Percentiles rank a stretch among this genome's conserved stretches.
Conservation (phyloP, 2,888 invertebrate species). For the Reticulitermes lucifugus region DNA sequence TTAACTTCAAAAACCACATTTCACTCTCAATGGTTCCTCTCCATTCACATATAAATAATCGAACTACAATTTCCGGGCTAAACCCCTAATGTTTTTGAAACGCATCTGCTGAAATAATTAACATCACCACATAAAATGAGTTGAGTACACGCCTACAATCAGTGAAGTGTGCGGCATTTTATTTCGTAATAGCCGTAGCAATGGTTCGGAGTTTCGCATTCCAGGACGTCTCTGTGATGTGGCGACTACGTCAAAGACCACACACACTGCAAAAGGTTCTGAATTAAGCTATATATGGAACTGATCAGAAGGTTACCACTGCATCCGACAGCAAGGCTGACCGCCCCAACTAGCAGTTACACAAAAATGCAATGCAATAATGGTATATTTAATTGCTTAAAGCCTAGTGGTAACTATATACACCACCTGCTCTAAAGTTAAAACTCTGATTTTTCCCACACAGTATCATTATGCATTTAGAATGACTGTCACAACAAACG, state of each 20-base stretch:
- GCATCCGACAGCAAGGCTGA: neutral
- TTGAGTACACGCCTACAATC: neutral
- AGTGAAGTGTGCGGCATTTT: neutral
- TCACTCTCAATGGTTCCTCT: too few species aligned
- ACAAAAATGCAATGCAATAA: too few species aligned
- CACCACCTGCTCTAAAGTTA: too few species aligned
- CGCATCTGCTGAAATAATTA: neutral
- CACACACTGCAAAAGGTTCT: neutral
- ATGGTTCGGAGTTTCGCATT: neutral
- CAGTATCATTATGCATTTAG: too few species aligned
- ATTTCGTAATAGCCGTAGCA: neutral
- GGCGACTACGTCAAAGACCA: conserved; percentile 4
- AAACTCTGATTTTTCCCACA: too few species aligned
- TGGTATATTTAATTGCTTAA: too few species aligned
- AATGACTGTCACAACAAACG: too few species aligned
- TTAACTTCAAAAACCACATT: too few species aligned
- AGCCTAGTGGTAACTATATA: too few species aligned
- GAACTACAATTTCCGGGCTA: neutral
- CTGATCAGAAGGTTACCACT: conserved; percentile 2
- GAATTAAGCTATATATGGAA: conserved; percentile 6
- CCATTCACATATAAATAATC: too few species aligned
- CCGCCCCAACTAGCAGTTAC: too few species aligned
- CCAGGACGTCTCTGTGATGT: neutral
- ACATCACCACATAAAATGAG: neutral
- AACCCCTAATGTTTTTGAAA: neutral